Conservation (phyloP, 1,140 invertebrate genomes). For the Ostrea edulis region DNA sequence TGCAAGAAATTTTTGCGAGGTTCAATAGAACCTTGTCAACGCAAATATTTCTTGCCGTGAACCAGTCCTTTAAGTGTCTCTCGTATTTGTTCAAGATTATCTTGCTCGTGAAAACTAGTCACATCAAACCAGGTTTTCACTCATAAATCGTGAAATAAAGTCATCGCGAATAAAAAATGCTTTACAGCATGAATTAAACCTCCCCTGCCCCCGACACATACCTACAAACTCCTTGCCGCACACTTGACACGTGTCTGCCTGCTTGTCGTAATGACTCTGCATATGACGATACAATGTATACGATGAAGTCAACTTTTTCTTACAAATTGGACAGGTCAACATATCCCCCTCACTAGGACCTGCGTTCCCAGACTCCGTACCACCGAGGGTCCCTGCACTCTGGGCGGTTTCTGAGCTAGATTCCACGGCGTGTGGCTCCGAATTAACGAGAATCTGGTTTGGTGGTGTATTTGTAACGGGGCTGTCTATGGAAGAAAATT, state of each 20-base stretch:
- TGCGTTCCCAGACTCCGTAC: not conserved
- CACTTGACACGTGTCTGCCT: conserved; percentile 1
- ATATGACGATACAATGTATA: conserved; percentile 37
- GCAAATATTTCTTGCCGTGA: too few relatives aligned
- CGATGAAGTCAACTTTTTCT: not conserved
- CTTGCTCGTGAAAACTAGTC: too few relatives aligned
- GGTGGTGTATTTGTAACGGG: not conserved
- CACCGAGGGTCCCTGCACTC: not conserved
- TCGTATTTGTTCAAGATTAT: too few relatives aligned
- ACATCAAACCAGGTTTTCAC: too few relatives aligned
- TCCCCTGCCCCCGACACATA: too few relatives aligned
- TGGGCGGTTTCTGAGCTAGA: not conserved
- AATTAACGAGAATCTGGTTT: not conserved
- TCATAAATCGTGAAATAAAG: too few relatives aligned
- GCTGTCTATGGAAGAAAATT: not conserved
- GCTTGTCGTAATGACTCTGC: conserved; percentile 28
- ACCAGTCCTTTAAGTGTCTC: too few relatives aligned
- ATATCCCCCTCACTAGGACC: not conserved
- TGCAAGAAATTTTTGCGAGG: too few relatives aligned
- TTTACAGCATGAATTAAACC: too few relatives aligned
- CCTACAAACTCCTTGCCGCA: conserved; percentile 35
- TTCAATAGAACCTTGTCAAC: too few relatives aligned
- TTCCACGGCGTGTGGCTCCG: not conserved
- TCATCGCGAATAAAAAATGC: too few relatives aligned
- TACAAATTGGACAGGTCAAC: conserved; percentile 24